These are phyloP conservation scores for Crax fasciolata DNA, from an alignment of 2,797 vertebrate genomes.

Conservation along the genomic window DNA sequence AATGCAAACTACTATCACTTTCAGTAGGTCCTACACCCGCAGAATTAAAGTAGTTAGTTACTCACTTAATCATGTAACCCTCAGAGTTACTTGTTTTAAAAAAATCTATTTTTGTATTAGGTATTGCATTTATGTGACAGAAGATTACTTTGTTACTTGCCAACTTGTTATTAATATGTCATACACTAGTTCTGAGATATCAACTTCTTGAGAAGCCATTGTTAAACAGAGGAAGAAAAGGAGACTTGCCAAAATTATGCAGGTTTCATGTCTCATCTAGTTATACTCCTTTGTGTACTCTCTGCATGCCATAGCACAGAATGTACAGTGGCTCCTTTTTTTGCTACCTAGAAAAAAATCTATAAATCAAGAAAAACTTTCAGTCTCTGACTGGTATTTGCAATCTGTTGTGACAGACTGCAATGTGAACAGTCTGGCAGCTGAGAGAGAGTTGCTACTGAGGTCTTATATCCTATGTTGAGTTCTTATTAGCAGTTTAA, in stretches of 20 bases:
- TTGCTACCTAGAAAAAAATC: background rate
- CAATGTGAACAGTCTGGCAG: background rate
- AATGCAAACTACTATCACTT: conserved; percentile 15
- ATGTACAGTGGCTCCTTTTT: background rate
- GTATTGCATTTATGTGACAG: background rate
- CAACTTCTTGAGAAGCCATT: background rate
- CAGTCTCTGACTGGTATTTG: background rate
- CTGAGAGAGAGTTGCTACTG: background rate
- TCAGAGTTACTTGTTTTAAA: background rate
- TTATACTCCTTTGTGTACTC: background rate
- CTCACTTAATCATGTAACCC: background rate
- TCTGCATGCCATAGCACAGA: background rate
- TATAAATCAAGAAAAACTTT: background rate
- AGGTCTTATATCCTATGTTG: background rate
- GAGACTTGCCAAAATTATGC: background rate
- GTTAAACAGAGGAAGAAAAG: background rate
- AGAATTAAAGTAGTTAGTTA: background rate
- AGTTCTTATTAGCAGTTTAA: background rate
- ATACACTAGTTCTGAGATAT: conserved; percentile 1
- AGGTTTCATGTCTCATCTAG: background rate
- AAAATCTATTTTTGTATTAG: conserved; percentile 17
- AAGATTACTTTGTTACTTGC: conserved; percentile 16
- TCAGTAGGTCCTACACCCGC: background rate
- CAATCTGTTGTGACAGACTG: conserved; percentile 22
- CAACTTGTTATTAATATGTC: conserved; percentile 18